phyloP scores from a whole-genome alignment of 2,797 vertebrate genomes.

The Argya squamiceps region DNA sequence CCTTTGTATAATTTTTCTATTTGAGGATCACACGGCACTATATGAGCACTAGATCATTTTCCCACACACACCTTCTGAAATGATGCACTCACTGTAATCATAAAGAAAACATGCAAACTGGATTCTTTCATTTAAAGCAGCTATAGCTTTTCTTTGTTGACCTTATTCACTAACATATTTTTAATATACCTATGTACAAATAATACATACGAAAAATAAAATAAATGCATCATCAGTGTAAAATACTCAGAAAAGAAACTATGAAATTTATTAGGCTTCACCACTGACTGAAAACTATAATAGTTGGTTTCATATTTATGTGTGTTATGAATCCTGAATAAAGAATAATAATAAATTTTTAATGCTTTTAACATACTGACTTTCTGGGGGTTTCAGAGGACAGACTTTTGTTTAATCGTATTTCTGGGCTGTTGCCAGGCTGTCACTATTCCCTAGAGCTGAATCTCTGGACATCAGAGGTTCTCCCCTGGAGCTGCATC shows the following conservation, averaged over 20 bases:
- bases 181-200: neutral
- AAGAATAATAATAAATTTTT: neutral
- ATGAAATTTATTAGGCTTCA: neutral
- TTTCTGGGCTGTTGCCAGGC: slow-evolving; percentile 21
- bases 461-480: slow-evolving; percentile 34
- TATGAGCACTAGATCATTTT: neutral
- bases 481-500: slow-evolving; percentile 40
- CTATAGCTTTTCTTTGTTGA: neutral
- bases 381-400: slow-evolving; percentile 5
- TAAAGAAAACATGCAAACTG: neutral
- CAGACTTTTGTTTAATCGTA: neutral
- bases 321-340: neutral
- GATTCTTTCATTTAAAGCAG: neutral
- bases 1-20: neutral
- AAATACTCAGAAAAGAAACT: neutral
- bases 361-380: neutral
- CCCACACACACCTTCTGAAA: neutral
- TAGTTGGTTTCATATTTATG: neutral
- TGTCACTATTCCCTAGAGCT: slow-evolving; percentile 15
- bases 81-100: neutral
- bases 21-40: neutral
- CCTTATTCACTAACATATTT: neutral
- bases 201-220: neutral
- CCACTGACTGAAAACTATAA: neutral
- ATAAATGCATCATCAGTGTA: neutral